Evolutionary conservation across 1,140 invertebrate genomes (phyloP), one percentile per base, ranked within the genome.

Genomic region (Melitaea cinxia): DNA sequence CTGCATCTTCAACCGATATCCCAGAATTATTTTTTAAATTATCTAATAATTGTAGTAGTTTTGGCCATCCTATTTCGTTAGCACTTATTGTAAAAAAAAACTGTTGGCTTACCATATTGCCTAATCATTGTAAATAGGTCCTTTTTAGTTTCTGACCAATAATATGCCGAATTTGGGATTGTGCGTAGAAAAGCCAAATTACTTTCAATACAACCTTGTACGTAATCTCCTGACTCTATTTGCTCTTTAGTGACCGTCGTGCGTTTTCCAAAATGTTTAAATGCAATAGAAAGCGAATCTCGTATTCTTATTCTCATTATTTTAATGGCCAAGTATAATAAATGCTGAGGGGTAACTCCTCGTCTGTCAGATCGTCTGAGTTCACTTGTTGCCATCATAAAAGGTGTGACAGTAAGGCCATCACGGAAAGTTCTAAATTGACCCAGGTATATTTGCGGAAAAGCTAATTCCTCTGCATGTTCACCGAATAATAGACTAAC

Each of bases 121-220:
- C 87, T 59, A 0, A 91, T 80, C 80, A 89, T 88, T 14, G 86
- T 83, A 52, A 91, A 88, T 7, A 91, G 66, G 70, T 90, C 85
- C 68, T 68, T 75, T 77, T 91, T 88, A 6, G 65, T 47, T 17
- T 77, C 62, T 19, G 49, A 9, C 78, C 84, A 86, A 76, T 83
- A 82, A 10, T 59, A 55, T 19, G 58, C 59, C 37, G 79, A 78
- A 69, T 78, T 78, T n/a, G 76, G 70, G 2, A 73, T 72, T 0
- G 54, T 47, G 0, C 65, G 47, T 15, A 75, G 58, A 52, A 75
- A 70, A 9, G 64, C 47, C 0, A 69, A 54, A 70, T 75, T 78
- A 17, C 14, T 53, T 65, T 75, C 73, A n/a, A 73, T 58, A 52
- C 68, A 78, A 45, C 26, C 39, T 10, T 75, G 21, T 12, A 66